Conservation (phyloP, 2,113 vertebrate genomes). For the Hemiscyllium ocellatum region DNA sequence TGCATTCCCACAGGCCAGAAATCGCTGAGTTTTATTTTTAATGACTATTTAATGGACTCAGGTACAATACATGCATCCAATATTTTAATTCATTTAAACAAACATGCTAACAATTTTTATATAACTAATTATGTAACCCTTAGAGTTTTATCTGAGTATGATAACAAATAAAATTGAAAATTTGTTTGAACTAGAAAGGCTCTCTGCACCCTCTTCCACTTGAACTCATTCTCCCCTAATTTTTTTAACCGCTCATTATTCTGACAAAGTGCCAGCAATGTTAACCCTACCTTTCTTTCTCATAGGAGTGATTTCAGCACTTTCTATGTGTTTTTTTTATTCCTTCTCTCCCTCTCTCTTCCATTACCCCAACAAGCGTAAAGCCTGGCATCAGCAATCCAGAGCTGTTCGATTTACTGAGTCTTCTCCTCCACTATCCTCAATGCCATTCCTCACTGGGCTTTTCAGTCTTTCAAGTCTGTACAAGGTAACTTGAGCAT, state of each 20-base stretch:
- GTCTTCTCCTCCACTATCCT: not conserved
- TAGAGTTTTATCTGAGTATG: not conserved
- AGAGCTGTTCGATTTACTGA: not conserved
- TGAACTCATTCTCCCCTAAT: not conserved
- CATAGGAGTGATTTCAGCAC: not conserved
- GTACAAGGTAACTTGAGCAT: not conserved
- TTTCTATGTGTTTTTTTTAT: not conserved
- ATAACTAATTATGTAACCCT: not conserved
- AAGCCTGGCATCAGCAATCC: not conserved
- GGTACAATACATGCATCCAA: not conserved
- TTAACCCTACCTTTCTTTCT: not conserved
- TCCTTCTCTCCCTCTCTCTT: not conserved
- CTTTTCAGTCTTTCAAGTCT: not conserved
- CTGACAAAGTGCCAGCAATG: not conserved
- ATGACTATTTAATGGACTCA: not conserved
- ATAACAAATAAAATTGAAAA: not conserved
- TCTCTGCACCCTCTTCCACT: not conserved
- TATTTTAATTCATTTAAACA: not conserved
- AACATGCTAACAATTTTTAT: not conserved
- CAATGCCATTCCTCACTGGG: not conserved
- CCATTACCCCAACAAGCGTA: not conserved
- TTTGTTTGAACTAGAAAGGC: not conserved
- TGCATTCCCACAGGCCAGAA: not conserved
- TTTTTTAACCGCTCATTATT: not conserved
- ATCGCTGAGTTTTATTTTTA: conserved; percentile 12